These are phyloP conservation scores for Petrocephalus schoutedeni DNA, from an alignment of 2,797 vertebrate genomes.

Conservation along the genomic window DNA sequence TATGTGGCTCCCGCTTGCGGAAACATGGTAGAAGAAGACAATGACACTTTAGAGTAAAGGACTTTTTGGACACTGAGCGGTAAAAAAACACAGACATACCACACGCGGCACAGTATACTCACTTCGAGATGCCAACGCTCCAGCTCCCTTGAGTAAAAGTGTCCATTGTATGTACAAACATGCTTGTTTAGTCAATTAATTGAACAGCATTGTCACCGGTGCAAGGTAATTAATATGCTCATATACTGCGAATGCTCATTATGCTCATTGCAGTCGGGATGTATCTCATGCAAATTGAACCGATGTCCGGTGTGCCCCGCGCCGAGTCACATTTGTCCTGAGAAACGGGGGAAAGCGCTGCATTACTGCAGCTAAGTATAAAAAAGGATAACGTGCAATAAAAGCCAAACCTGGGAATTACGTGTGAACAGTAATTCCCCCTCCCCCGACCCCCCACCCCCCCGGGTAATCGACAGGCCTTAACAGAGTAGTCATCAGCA, in stretches of 20 bases:
- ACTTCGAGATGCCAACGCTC: background rate
- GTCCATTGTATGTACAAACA: background rate
- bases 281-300: background rate
- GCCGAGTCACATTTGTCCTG: background rate
- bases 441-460: background rate
- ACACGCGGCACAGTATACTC: background rate
- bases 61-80: background rate
- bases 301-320: background rate
- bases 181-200: background rate
- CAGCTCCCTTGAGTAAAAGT: background rate
- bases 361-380: background rate
- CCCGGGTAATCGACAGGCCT: slow-evolving; percentile 31
- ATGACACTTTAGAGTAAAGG: background rate
- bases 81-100: background rate
- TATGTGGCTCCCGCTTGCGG: background rate
- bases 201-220: background rate
- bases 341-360: background rate
- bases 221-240: background rate
- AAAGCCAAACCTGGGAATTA: background rate
- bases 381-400: background rate
- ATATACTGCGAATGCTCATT: background rate
- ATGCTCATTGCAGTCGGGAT: background rate
- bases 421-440: background rate
- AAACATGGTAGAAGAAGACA: background rate
- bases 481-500: slow-evolving; percentile 43